Conservation (phyloP, 2,797 vertebrate genomes). For the Microctenopoma steveboyesi region DNA sequence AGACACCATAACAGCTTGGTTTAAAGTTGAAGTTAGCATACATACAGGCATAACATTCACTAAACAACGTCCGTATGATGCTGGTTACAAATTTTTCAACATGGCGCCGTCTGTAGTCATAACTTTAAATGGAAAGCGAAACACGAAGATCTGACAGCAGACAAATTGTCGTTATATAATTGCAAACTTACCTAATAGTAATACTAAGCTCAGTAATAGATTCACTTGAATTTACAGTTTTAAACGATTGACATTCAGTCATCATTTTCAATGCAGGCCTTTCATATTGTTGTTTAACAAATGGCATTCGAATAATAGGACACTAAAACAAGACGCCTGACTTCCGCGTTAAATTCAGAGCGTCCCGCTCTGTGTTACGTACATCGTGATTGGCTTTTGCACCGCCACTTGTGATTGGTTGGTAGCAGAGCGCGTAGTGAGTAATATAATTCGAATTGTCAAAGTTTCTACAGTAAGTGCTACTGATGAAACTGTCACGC, state of each 20-base stretch:
- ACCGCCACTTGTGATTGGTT: slow-evolving; percentile 48
- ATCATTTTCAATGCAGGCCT: background rate
- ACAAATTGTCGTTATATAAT: background rate
- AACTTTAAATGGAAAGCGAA: slow-evolving; percentile 15
- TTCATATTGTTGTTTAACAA: background rate
- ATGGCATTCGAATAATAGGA: background rate
- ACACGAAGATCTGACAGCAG: background rate
- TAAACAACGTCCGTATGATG: background rate
- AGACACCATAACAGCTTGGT: background rate
- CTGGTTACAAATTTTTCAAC: background rate
- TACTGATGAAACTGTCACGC: no score
- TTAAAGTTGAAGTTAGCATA: no score
- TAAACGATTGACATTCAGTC: background rate
- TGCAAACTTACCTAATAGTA: slow-evolving; percentile 51
- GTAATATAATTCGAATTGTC: slow-evolving; percentile 39
- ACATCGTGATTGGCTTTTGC: slow-evolving; percentile 70
- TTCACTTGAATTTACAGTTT: background rate
- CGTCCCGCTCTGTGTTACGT: slow-evolving; percentile 65
- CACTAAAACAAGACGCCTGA: background rate
- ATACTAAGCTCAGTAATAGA: background rate
- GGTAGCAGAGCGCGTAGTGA: background rate
- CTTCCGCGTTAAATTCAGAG: slow-evolving; percentile 64
- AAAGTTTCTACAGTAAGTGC: background rate
- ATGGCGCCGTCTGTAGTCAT: background rate
- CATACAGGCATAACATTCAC: background rate